Conservation (phyloP, 2,888 invertebrate genomes). For the Alentia gelatinosa region DNA sequence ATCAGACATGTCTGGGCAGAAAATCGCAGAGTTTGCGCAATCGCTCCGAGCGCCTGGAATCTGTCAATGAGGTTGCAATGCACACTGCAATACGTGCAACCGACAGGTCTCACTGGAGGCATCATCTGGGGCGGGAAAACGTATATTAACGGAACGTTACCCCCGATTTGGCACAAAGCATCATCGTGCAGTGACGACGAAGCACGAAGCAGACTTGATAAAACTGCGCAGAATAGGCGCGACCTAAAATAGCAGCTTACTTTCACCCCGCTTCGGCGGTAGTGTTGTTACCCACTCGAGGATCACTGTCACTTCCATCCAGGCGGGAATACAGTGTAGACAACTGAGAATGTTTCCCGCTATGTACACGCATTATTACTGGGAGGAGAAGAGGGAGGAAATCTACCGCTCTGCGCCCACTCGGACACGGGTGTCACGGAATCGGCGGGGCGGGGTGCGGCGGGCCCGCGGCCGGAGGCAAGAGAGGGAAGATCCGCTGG, state of each 20-base stretch:
- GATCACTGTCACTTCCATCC: no score
- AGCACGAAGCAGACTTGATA: neutral
- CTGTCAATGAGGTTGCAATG: neutral
- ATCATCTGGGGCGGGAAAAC: neutral
- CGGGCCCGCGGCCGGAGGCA: neutral
- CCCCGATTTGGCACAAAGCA: neutral
- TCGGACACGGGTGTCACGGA: neutral
- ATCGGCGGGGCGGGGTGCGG: neutral
- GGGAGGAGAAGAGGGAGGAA: slow-evolving; percentile 50
- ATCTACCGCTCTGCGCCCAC: slow-evolving; percentile 40
- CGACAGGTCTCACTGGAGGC: neutral
- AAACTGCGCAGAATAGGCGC: slow-evolving; percentile 8
- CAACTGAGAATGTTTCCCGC: slow-evolving; percentile 7
- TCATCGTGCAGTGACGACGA: neutral
- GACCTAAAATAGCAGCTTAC: neutral
- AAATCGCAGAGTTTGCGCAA: slow-evolving; percentile 15
- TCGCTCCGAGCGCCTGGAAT: neutral
- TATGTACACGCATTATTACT: slow-evolving; percentile 36
- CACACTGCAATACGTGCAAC: neutral
- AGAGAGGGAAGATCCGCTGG: neutral
- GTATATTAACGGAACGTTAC: neutral
- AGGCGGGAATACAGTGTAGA: neutral
- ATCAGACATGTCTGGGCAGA: slow-evolving; percentile 38
- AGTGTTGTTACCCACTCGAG: neutral
- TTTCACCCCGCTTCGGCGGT: neutral